Percentiles rank a stretch among this genome's conserved stretches.
Evolutionary conservation across 1,140 invertebrate species (phyloP).

Genomic region (Ectropis grisescens): DNA sequence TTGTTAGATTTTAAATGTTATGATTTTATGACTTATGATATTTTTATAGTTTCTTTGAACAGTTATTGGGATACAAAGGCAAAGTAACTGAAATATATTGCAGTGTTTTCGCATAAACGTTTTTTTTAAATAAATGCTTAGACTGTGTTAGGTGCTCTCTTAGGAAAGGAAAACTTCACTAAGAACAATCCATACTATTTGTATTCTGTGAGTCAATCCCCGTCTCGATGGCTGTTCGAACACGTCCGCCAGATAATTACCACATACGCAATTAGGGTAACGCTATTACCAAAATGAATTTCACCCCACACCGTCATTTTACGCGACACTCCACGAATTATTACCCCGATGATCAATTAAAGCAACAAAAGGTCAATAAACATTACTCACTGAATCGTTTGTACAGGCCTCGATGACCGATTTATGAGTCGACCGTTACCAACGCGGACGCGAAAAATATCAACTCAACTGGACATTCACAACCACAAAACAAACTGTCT

Average conservation of each 20-base stretch:
- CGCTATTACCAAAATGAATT: constrained; percentile 45
- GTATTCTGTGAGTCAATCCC: too few relatives aligned
- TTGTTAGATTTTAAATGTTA: too few relatives aligned
- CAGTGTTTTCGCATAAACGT: too few relatives aligned
- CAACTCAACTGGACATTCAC: not conserved
- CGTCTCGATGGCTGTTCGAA: constrained; percentile 31
- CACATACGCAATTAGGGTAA: constrained; percentile 46
- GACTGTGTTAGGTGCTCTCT: too few relatives aligned
- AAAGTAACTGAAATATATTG: too few relatives aligned
- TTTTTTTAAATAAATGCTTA: too few relatives aligned
- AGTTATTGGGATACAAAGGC: too few relatives aligned
- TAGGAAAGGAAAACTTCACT: too few relatives aligned
- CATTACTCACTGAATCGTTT: constrained; percentile 30
- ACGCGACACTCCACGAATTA: constrained; percentile 26
- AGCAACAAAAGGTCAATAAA: constrained; percentile 43
- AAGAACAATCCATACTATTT: too few relatives aligned
- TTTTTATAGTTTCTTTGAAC: too few relatives aligned
- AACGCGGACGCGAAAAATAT: constrained; percentile 10
- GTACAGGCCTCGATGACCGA: constrained; percentile 17
- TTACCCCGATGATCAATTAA: constrained; percentile 37
- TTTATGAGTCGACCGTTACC: constrained; percentile 17
- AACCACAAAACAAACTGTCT: constrained; percentile 10
- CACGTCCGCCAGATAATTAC: constrained; percentile 40
- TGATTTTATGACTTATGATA: too few relatives aligned
- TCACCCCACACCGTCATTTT: constrained; percentile 25